Evolutionary conservation across 2,888 invertebrate species (phyloP).

Genomic region (Athetis lepigone): DNA sequence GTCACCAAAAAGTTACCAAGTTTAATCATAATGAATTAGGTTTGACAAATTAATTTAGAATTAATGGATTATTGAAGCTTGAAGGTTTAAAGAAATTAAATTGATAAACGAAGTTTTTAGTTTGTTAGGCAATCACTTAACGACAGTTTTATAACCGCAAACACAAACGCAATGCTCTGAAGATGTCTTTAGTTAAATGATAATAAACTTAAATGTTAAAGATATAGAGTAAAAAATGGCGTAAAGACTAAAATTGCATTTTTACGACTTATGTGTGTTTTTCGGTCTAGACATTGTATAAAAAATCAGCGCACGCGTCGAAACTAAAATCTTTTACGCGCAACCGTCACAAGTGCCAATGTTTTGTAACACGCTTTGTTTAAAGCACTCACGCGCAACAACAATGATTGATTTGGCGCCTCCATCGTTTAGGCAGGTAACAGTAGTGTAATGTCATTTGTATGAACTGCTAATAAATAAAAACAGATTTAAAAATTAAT

Average conservation of each 20-base stretch:
- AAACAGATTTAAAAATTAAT: too few species aligned
- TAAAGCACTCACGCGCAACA: conserved; percentile 16
- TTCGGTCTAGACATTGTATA: conserved; percentile 16
- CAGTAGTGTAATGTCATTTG: conserved; percentile 27
- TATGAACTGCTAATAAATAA: too few species aligned
- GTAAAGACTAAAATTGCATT: too few species aligned
- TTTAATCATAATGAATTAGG: conserved; percentile 10
- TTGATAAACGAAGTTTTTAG: neutral
- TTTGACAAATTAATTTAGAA: conserved; percentile 24
- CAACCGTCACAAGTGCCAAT: conserved; percentile 24
- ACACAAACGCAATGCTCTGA: too few species aligned
- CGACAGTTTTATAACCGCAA: neutral
- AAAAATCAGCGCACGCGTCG: conserved; percentile 14
- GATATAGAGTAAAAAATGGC: too few species aligned
- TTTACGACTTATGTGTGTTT: neutral
- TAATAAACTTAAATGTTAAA: too few species aligned
- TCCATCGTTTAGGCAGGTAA: conserved; percentile 4
- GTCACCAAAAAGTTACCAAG: neutral
- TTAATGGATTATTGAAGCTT: neutral
- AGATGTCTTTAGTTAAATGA: too few species aligned
- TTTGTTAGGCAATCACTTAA: neutral
- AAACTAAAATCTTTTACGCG: conserved; percentile 10
- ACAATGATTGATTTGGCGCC: conserved; percentile 17
- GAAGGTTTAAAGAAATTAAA: conserved; percentile 14
- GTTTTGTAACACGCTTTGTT: conserved; percentile 44